Conservation (phyloP, 2,113 vertebrate genomes). For the Galeopterus variegatus region DNA sequence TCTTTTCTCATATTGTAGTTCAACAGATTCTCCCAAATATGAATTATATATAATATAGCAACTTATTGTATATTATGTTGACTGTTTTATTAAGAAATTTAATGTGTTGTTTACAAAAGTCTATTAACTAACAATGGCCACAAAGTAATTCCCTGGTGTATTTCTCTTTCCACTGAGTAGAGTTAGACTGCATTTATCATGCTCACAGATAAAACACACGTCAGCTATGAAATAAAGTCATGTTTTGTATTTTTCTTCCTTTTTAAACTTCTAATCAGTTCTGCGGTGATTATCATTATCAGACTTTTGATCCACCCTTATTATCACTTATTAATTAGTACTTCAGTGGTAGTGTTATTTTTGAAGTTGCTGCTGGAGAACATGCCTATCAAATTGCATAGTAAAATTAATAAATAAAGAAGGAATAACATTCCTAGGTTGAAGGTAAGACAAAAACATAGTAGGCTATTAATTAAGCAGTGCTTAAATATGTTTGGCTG, state of each 20-base stretch:
- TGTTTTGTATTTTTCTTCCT: neutral
- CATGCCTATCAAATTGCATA: neutral
- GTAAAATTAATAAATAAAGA: neutral
- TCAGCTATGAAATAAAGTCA: neutral
- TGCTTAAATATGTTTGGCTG: conserved; percentile 5
- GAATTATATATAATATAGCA: neutral
- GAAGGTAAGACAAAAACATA: neutral
- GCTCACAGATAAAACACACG: neutral
- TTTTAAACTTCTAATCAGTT: conserved; percentile 20
- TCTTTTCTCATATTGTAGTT: neutral
- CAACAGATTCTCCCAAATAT: neutral
- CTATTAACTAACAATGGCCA: neutral
- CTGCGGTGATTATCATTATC: neutral
- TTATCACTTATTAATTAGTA: neutral
- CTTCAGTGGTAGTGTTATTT: neutral
- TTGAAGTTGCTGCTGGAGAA: neutral
- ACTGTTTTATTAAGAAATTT: neutral
- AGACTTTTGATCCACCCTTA: neutral
- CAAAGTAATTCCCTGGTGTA: neutral
- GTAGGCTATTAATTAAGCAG: neutral
- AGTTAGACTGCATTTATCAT: neutral
- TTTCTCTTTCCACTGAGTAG: neutral
- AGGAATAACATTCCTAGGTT: neutral
- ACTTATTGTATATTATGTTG: neutral
- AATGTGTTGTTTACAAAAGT: neutral